Evolutionary conservation across 1,140 invertebrate species (phyloP).

Genomic region (Drosophila burlai): DNA sequence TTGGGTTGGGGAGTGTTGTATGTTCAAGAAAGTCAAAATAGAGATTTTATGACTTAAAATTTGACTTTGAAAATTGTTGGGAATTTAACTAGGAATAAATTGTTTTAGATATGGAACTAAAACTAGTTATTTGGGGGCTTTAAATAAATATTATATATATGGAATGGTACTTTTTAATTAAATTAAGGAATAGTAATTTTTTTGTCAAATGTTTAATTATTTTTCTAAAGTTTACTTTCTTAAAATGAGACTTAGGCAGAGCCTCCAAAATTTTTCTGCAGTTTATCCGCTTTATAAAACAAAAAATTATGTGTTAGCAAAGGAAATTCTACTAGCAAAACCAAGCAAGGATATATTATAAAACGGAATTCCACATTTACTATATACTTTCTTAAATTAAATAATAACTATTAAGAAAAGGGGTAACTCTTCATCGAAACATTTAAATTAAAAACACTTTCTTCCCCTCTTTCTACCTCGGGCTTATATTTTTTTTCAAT

Average conservation of each 20-base stretch:
- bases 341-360: neutral
- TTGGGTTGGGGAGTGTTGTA: neutral
- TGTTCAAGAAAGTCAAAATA: neutral
- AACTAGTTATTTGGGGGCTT: neutral
- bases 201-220: neutral
- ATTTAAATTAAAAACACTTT: neutral
- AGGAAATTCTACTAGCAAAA: neutral
- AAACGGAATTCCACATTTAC: neutral
- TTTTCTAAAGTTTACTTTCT: neutral
- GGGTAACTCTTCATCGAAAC: neutral
- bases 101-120: neutral
- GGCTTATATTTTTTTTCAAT: conserved; percentile 17
- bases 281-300: neutral
- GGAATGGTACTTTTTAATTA: neutral
- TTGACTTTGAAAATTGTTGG: neutral
- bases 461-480: neutral
- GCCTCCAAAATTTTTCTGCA: neutral
- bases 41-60: neutral
- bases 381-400: too few species aligned
- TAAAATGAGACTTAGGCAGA: neutral
- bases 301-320: neutral
- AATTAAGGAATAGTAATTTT: neutral
- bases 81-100: neutral
- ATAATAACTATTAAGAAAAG: neutral
- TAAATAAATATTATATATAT: neutral